Evolutionary conservation across 2,113 vertebrate genomes (phyloP), one percentile per base, ranked within the genome.

Genomic region (Prionailurus bengalensis): DNA sequence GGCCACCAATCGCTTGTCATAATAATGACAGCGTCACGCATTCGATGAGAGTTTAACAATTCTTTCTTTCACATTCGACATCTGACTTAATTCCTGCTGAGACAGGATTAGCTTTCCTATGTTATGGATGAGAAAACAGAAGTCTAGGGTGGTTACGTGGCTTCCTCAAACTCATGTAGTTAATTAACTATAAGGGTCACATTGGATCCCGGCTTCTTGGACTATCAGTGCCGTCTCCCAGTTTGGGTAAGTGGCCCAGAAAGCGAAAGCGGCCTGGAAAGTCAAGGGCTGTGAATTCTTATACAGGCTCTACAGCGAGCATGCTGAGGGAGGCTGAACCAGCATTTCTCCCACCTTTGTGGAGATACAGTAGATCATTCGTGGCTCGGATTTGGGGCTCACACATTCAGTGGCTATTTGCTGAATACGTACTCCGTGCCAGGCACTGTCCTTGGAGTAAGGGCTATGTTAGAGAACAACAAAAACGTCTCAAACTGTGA

Each of bases 61-160:
- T 53, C 14, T 71, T 88, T 86, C 61, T 87, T 97, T 89, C 79
- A 58, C 25, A 66, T 53, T 53, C 82, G 51, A 39, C 7, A 25
- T 79, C 48, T 80, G 36, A 29, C 12, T 70, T 70, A n/a, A 51
- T 82, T 73, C 9, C 42, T 93, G 12, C 16, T 80, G 66, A 94
- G 33, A 70, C 7, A 15, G 48, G 39, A 29, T 21, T 70, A 23
- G 8, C 13, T 85, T 94, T 65, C n/a, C 8, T 8, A n/a, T 61
- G 61, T 76, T 33, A 36, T 0, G 19, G 45, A 39, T 3, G 9
- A 93, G 48, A 82, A 86, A 51, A 83, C 68, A 53, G 27, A 95
- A 48, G 45, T 82, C 27, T 29, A 61, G 33, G 79, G 45, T 33
- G 15, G 23, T 65, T 23, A 17, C 3, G 2, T 13, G 23, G 6